Evolutionary conservation across 2,888 invertebrate genomes (phyloP), one percentile per base, ranked within the genome.

Genomic region (Bugula neritina): DNA sequence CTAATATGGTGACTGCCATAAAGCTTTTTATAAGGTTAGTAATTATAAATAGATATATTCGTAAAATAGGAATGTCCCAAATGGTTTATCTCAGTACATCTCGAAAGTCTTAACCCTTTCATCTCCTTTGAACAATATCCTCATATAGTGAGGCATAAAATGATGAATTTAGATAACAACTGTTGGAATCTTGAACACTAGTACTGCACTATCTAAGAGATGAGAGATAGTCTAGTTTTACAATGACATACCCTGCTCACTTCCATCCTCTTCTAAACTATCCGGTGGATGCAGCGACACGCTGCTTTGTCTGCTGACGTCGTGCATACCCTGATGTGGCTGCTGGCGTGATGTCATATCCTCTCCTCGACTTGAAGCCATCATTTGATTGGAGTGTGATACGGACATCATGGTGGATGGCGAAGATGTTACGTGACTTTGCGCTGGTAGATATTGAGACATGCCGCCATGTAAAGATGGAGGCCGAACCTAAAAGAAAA

Each of bases 401-500:
- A 63, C 5, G 10, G 63, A 63, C 13, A 27, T 21, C 63, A 63
- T 63, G n/a, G 25, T 57, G 29, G 63, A 23, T 1, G 63, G 17
- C 10, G 63, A 27, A 10, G 63, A 29, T 2, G 63, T 63, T 27
- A 31, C n/a, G 10, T 13, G 21, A 27, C 27, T 5, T 31, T 27
- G 5, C n/a, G 63, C 31, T 29, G 63, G 63, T n/a, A 31, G 63
- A n/a, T 63, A 63, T 31, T 63, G 63, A 3, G 63, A 63, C 10
- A 63, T 27, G 1, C 29, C 63, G n/a, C 63, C 31, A 31, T 63
- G 63, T 63, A 63, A 31, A 2, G 63, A 63, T 25, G 63, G 63
- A 13, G 63, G 27, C 5, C 63, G 27, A 63, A 63, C 63, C 63
- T 63, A 31, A 31, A 63, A 57, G 23, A 21, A 57, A 57, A n/a